Conservation (phyloP, 53 echinoderm and acorn worm genomes). For the Echinarachnius parma region DNA sequence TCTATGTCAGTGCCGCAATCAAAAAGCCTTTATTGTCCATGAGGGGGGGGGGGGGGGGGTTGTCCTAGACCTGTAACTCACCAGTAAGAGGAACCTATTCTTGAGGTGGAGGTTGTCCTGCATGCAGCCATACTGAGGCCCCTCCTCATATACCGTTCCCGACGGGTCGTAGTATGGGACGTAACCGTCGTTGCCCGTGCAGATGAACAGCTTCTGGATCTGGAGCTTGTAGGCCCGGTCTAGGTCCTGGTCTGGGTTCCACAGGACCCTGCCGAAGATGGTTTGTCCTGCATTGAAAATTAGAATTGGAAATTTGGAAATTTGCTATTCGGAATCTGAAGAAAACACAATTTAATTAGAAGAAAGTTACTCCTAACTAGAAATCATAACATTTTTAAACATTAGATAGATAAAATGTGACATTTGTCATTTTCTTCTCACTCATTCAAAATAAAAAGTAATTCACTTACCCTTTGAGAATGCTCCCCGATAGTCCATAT, state of each 20-base stretch:
- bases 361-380: no score
- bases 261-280: conserved; percentile 86
- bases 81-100: conserved; percentile 86
- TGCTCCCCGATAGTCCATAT: conserved; percentile 96
- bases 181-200: conserved; percentile 85
- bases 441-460: no score
- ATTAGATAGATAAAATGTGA: no score
- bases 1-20: no score
- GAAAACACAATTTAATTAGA: background rate
- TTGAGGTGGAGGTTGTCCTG: conserved; percentile 76
- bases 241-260: conserved; percentile 96
- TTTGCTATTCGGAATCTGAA: no score
- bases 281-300: conserved; percentile 70
- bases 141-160: conserved; percentile 79
- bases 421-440: no score
- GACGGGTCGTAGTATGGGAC: conserved; percentile 93
- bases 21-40: no score
- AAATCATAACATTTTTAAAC: no score
- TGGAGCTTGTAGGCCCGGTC: conserved; percentile 92
- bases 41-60: no score
- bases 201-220: conserved; percentile 88
- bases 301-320: no score
- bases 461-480: conserved; percentile 94
- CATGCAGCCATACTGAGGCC: conserved; percentile 97
- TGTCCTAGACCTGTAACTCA: no score